Evolutionary conservation across 2,797 vertebrate genomes (phyloP), one percentile per base, ranked within the genome.

Genomic region (Clarias laeviceps): DNA sequence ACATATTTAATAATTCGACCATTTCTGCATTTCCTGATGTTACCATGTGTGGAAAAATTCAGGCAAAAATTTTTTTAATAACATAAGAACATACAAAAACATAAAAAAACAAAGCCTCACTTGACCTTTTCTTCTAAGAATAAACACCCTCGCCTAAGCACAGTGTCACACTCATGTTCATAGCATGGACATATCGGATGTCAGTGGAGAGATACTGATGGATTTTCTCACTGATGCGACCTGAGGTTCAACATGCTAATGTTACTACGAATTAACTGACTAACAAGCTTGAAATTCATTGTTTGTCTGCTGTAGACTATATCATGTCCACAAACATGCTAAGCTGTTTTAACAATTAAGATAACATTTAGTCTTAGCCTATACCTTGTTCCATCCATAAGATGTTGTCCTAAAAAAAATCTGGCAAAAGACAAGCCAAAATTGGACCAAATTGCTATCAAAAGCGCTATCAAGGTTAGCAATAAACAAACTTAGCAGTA

Each of bases 31-130:
- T 86, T 90, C 85, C 40, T 50, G 14, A 54, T 27, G 14, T 73
- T 29, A 70, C 88, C 62, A 87, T 84, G 85, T 90, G 70, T 94
- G 85, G 85, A 92, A 93, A 93, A 93, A 93, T 93, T 88, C 84
- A 93, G 74, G 14, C 70, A 64, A 34, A 9, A 87, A 34, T 34
- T 34, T 34, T 40, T 40, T 37, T 87, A 61, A 87, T 79, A 82
- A 87, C 82, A 87, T 66, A 86, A 84, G 85, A 72, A 72, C 24
- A 56, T 24, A 65, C 14, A 56, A 86, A 57, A 78, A 54, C 72
- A 79, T 68, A 37, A 81, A 79, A 37, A 84, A 83, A 84, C 69
- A 86, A 82, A 84, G 50, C 81, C 20, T 22, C 73, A 81, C 20
- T 82, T 50, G 68, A 89, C 83, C 78, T 87, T 70, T 81, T 64